Conservation (phyloP, 2,888 invertebrate genomes). For the Acrobasis repandana region DNA sequence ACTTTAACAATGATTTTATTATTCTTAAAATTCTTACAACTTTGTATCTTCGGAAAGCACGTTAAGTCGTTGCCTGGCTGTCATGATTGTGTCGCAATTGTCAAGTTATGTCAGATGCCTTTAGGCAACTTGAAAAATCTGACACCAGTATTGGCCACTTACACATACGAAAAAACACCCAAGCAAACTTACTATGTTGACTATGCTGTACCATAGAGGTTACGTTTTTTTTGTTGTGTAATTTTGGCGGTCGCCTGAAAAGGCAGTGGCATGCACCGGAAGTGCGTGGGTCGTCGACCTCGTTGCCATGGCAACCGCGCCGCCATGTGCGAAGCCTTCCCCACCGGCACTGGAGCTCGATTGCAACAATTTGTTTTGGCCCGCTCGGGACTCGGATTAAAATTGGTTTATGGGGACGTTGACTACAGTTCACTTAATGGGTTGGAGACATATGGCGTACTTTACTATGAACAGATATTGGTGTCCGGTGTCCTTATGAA, state of each 20-base stretch:
- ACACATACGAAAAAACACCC: too few species aligned
- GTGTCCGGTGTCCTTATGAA: too few species aligned
- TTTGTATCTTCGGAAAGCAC: too few species aligned
- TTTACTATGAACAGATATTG: not conserved
- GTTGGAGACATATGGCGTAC: not conserved
- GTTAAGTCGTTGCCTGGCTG: too few species aligned
- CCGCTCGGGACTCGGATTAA: constrained; percentile 30
- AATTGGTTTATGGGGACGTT: constrained; percentile 18
- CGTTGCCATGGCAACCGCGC: constrained; percentile 67
- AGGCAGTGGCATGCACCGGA: constrained; percentile 43
- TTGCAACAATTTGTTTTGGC: constrained; percentile 48
- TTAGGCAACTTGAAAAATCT: too few species aligned
- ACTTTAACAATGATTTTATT: too few species aligned
- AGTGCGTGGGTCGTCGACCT: constrained; percentile 70
- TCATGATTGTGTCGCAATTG: too few species aligned
- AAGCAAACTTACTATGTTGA: not conserved
- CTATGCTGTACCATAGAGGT: constrained; percentile 29
- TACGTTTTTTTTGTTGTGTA: not conserved
- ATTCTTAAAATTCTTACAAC: too few species aligned
- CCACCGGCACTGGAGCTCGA: constrained; percentile 35
- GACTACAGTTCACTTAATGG: not conserved
- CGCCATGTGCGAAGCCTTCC: constrained; percentile 58
- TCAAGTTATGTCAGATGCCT: too few species aligned
- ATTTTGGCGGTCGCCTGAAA: constrained; percentile 27
- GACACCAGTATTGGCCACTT: too few species aligned